Evolutionary conservation across 2,113 vertebrate genomes (phyloP).

Genomic region (Lutjanus erythropterus): DNA sequence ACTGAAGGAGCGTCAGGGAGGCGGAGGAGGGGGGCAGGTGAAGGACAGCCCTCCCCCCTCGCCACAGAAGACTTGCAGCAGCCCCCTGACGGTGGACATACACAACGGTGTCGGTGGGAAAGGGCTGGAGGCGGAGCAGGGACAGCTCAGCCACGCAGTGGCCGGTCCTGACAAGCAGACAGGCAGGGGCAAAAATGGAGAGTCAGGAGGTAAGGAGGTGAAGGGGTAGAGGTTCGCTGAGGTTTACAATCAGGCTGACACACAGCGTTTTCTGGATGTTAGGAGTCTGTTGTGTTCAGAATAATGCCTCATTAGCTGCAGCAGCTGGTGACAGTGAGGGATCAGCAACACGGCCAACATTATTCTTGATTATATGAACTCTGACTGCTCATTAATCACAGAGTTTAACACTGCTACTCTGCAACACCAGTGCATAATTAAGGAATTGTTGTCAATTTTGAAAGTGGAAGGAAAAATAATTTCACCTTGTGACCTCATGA

Average conservation of each 20-base stretch:
- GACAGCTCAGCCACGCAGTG: slow-evolving; percentile 81
- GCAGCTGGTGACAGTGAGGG: slow-evolving; percentile 49
- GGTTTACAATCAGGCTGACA: slow-evolving; percentile 6
- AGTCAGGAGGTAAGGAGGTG: slow-evolving; percentile 81
- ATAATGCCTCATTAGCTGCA: slow-evolving; percentile 50
- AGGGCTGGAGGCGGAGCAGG: slow-evolving; percentile 80
- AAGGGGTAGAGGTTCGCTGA: slow-evolving; percentile 67
- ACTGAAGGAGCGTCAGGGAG: slow-evolving; percentile 92
- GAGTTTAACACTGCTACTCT: slow-evolving; percentile 41
- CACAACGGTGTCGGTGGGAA: slow-evolving; percentile 90
- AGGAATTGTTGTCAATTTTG: slow-evolving; percentile 17
- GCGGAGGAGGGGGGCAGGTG: slow-evolving; percentile 82
- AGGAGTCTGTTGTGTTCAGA: slow-evolving; percentile 28
- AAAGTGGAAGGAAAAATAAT: neutral
- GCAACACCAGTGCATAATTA: slow-evolving; percentile 23
- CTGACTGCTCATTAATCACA: slow-evolving; percentile 61
- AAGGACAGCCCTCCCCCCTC: slow-evolving; percentile 95
- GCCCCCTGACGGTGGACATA: slow-evolving; percentile 85
- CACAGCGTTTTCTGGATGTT: neutral
- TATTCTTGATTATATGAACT: slow-evolving; percentile 60
- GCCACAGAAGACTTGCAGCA: slow-evolving; percentile 89
- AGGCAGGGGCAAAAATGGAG: slow-evolving; percentile 83
- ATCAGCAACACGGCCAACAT: slow-evolving; percentile 28
- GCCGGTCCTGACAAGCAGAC: slow-evolving; percentile 82
- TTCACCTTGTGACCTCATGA: slow-evolving; percentile 8